Evolutionary conservation across 1,140 invertebrate genomes (phyloP), one percentile per base, ranked within the genome.

Genomic region (Lordiphosa clarofinis): DNA sequence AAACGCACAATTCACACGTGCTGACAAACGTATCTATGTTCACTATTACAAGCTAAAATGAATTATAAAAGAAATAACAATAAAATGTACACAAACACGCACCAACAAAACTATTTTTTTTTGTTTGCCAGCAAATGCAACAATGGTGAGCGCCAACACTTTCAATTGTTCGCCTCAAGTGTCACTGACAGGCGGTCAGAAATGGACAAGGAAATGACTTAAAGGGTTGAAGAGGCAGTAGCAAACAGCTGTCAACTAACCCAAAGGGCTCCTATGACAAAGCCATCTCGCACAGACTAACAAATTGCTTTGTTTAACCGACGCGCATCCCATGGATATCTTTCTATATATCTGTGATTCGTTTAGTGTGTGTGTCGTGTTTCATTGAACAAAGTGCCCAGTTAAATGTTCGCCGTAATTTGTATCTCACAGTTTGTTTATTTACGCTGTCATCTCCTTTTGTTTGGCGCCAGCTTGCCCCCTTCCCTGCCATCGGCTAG

Each of bases 321-420:
- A 58, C 44, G 56, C 36, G 63, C 58, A 78, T 73, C 63, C 64
- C 28, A 50, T 38, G 42, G 47, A 70, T 70, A 52, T 28, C 12
- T 35, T 19, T 65, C 4, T 37, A 31, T 43, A 1, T 48, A 28
- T 49, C 19, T 59, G 7, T 39, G n/a, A 48, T 37, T 43, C 56
- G 7, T 9, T 1, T 3, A 21, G 21, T 37, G 15, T 24, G 31
- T 38, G 13, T 52, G 13, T 48, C 11, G 43, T 31, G 28, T 74
- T 71, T 63, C 75, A 79, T 70, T 81, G 75, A 81, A 59, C 56
- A 50, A 69, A 79, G 71, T 73, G 74, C 60, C 74, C 67, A 60
- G 69, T 72, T 79, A 79, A 79, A 79, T 64, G 58, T 65, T 79
- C 56, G 59, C 66, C 70, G 75, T 52, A 79, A 79, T 79, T 79